Evolutionary conservation across 2,113 vertebrate species (phyloP).

Genomic region (Rutilus rutilus): DNA sequence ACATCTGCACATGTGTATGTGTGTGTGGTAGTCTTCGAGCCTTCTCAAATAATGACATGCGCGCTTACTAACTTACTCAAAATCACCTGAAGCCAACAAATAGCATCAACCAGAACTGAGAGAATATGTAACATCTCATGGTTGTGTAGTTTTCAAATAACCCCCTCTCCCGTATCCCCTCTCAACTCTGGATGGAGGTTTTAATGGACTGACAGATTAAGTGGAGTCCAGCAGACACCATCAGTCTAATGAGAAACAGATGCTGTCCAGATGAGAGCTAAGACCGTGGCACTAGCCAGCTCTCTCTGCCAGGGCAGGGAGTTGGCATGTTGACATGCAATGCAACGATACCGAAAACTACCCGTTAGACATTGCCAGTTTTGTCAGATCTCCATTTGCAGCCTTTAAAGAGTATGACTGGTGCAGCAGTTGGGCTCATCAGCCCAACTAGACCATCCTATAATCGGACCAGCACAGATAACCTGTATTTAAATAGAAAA

Average conservation of each 20-base stretch:
- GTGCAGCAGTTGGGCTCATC: not conserved
- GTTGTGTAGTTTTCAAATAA: not conserved
- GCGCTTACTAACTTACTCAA: not conserved
- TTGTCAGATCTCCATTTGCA: constrained; percentile 22
- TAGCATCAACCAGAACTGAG: not conserved
- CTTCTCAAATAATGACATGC: not conserved
- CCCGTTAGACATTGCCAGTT: constrained; percentile 1
- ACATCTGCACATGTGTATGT: constrained; percentile 35
- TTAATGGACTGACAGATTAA: constrained; percentile 47
- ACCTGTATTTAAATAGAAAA: not conserved
- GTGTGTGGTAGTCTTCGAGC: not conserved
- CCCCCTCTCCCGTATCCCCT: not conserved
- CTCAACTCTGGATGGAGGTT: constrained; percentile 3
- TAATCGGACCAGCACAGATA: not conserved
- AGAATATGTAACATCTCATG: not conserved
- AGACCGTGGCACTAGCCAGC: constrained; percentile 34
- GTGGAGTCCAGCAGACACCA: constrained; percentile 40
- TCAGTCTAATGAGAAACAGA: constrained; percentile 53
- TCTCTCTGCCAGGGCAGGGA: constrained; percentile 11
- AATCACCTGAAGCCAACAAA: not conserved
- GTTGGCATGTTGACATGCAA: constrained; percentile 32
- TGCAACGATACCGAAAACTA: constrained; percentile 7
- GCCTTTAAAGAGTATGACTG: not conserved
- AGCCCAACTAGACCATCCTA: not conserved
- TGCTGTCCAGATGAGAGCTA: constrained; percentile 53